Conservation (phyloP, 2,113 vertebrate species). For the Myotis yumanensis region DNA sequence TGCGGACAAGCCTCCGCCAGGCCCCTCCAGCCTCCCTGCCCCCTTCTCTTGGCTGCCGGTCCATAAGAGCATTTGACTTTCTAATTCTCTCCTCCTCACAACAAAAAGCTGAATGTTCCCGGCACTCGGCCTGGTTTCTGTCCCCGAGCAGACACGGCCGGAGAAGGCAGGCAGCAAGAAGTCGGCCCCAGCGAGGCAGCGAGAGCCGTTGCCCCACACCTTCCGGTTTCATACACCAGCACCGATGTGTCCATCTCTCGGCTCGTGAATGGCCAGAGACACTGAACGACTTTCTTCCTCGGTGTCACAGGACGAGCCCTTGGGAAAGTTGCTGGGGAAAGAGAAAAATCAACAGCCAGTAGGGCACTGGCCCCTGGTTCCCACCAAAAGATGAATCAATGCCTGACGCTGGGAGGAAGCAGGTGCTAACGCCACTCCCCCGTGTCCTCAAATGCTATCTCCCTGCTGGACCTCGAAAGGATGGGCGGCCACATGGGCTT, state of each 20-base stretch:
- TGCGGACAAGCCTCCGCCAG: background rate
- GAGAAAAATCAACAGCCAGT: background rate
- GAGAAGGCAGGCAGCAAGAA: slow-evolving; percentile 33
- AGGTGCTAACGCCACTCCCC: background rate
- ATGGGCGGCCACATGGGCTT: background rate
- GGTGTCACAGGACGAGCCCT: background rate
- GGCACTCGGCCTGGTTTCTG: slow-evolving; percentile 69
- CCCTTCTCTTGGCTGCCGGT: slow-evolving; percentile 54
- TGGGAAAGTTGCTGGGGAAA: background rate
- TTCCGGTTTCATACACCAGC: background rate
- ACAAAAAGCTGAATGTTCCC: slow-evolving; percentile 71
- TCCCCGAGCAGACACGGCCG: slow-evolving; percentile 12
- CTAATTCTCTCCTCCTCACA: slow-evolving; percentile 65
- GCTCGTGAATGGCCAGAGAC: background rate
- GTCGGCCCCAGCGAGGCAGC: background rate
- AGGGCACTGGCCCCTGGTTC: background rate
- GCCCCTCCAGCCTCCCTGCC: background rate
- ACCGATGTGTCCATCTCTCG: background rate
- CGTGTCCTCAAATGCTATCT: slow-evolving; percentile 16
- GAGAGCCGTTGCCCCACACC: background rate
- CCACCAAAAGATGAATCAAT: background rate
- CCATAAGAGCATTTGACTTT: slow-evolving; percentile 69
- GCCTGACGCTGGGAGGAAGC: background rate
- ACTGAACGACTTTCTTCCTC: background rate
- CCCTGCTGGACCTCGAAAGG: background rate